Evolutionary conservation across 1,140 invertebrate genomes (phyloP).

Genomic region (Drosophila pectinifera): DNA sequence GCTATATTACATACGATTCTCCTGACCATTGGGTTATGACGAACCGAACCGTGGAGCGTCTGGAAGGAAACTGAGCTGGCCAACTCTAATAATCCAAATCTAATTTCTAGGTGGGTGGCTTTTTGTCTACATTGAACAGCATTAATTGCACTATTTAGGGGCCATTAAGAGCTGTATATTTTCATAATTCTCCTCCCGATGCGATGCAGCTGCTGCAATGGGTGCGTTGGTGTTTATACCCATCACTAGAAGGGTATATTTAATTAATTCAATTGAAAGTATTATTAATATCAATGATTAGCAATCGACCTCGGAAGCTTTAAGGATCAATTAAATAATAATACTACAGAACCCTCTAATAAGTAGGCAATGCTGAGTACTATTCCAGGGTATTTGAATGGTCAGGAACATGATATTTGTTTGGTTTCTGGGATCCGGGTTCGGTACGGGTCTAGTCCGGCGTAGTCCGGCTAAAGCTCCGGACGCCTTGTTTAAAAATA

Average conservation of each 20-base stretch:
- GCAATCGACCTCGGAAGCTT: no score
- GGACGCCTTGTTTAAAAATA: slow-evolving; percentile 79
- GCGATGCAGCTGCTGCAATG: slow-evolving; percentile 23
- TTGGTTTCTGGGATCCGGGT: slow-evolving; percentile 20
- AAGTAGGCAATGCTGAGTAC: not conserved
- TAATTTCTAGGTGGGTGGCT: slow-evolving; percentile 23
- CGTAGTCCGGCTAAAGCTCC: slow-evolving; percentile 61
- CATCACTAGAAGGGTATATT: not conserved
- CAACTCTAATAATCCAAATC: no score
- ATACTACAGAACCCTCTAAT: no score
- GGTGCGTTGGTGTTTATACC: slow-evolving; percentile 15
- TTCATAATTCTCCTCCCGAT: slow-evolving; percentile 12
- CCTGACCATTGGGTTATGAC: slow-evolving; percentile 22
- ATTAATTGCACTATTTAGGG: slow-evolving; percentile 43
- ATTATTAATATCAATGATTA: not conserved
- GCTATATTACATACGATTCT: not conserved
- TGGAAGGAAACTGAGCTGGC: slow-evolving; percentile 18
- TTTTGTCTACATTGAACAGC: slow-evolving; percentile 8
- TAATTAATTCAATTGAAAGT: no score
- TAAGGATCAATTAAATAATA: no score
- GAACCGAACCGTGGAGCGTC: slow-evolving; percentile 5
- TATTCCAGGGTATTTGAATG: not conserved
- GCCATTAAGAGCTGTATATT: slow-evolving; percentile 30
- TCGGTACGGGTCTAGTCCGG: slow-evolving; percentile 55
- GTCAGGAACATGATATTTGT: slow-evolving; percentile 9